A percentile compares a stretch with the other conserved stretches of the same genome.
phyloP scores from a whole-genome alignment of 2,888 invertebrate genomes.

The Ormyrus nitidulus region DNA sequence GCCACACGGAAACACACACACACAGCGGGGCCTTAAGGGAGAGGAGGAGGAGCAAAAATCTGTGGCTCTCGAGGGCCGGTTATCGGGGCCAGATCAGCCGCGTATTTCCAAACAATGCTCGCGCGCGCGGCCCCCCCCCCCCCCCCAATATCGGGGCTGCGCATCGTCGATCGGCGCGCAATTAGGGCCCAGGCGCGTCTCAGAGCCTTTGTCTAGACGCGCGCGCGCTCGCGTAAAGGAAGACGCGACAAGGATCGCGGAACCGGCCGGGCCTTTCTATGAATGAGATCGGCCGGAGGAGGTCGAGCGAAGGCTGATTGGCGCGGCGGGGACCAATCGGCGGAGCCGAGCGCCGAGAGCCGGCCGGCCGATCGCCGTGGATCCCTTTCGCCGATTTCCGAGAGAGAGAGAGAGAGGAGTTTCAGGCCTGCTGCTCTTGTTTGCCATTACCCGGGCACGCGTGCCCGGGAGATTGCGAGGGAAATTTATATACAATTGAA shows the following conservation, averaged over 20 bases:
- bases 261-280: neutral
- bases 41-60: conserved; percentile 14
- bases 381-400: neutral
- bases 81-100: conserved; percentile 66
- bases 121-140: conserved; percentile 41
- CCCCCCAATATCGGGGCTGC: no score
- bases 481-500: no score
- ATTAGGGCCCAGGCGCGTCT: no score
- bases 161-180: no score
- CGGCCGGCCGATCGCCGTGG: no score
- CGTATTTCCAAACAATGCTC: conserved; percentile 74
- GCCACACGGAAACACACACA: conserved; percentile 9
- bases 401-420: conserved; percentile 23
- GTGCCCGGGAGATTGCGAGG: no score
- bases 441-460: no score
- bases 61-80: conserved; percentile 48
- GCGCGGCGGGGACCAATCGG: neutral
- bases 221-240: conserved; percentile 58
- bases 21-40: neutral
- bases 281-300: no score
- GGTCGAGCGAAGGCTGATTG: no score
- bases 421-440: neutral
- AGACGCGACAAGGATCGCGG: conserved; percentile 40
- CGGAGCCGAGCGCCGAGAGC: neutral
- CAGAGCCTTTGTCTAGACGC: no score